Evolutionary conservation across 2,797 vertebrate species (phyloP), one percentile per base, ranked within the genome.

Genomic region (Pithecia hirsuta): DNA sequence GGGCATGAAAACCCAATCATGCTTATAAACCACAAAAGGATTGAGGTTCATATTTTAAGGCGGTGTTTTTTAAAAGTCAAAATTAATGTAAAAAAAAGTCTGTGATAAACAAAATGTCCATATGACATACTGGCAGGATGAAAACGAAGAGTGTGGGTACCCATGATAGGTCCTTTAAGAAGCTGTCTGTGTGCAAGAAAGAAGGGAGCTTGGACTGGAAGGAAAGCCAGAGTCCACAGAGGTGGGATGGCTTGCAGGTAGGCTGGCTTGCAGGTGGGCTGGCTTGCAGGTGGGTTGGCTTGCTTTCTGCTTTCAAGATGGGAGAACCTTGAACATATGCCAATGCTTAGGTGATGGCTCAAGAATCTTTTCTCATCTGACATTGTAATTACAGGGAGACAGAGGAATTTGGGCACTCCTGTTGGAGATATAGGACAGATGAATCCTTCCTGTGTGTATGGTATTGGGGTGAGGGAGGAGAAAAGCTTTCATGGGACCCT

Each of bases 11-110:
- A 39, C 50, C 50, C n/a, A 36, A 39, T 28, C 48, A 26, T 36
- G 13, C 12, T 81, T 81, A 81, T 1, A 1, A 55, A 39, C 50
- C 13, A 5, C 14, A 36, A 55, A 55, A 81, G 50, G 79, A 89
- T 70, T 52, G 86, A 81, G 39, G 59, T 41, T 50, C 81, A 30
- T 36, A 61, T 61, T 41, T 91, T 76, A 91, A 82, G 82, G 8
- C 44, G n/a, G 41, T 7, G 10, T 50, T 94, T 78, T 74, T 28
- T 44, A 89, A 75, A 41, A 82, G 33, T 86, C 22, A 82, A 85
- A 96, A 91, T 55, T 20, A 80, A 59, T 30, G 44, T 11, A 81
- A 78, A 57, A 55, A 55, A 55, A 82, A 50, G 26, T 61, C 80
- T 33, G 17, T 26, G 14, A 30, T 12, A 7, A 96, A 22, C 75